Percentiles rank a stretch among this genome's conserved stretches.
These are phyloP conservation scores for Electrona antarctica DNA, from an alignment of 2,113 vertebrate genomes.

Conservation along the genomic window DNA sequence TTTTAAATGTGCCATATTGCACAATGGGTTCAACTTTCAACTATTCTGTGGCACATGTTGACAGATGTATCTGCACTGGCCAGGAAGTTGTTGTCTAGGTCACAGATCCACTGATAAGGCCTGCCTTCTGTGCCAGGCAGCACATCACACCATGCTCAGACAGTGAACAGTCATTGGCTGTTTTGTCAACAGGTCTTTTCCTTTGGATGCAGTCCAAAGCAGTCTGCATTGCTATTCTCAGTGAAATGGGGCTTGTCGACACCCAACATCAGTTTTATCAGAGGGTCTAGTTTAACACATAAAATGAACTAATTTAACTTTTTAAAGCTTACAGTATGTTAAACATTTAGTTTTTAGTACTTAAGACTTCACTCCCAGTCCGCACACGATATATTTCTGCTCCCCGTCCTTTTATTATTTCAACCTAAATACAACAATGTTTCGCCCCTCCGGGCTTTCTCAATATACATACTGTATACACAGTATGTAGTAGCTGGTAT, in stretches of 20 bases:
- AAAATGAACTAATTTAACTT: background rate
- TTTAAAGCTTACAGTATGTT: no score
- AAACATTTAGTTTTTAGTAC: no score
- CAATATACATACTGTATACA: no score
- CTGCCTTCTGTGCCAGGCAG: constrained; percentile 13
- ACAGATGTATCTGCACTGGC: background rate
- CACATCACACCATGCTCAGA: constrained; percentile 7
- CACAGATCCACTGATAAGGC: constrained; percentile 29
- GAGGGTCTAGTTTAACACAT: constrained; percentile 7
- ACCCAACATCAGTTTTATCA: constrained; percentile 12
- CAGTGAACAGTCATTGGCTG: constrained; percentile 19
- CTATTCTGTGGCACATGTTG: background rate
- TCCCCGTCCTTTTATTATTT: no score
- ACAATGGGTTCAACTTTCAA: no score
- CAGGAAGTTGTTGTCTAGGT: constrained; percentile 20
- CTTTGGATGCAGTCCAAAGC: constrained; percentile 37
- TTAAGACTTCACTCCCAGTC: no score
- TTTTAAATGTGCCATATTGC: no score
- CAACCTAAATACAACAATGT: no score
- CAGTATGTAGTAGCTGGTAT: no score
- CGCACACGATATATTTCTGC: no score
- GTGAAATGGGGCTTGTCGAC: constrained; percentile 26
- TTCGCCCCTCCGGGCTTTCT: no score
- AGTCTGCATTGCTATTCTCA: constrained; percentile 34
- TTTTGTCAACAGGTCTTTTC: constrained; percentile 23